These are phyloP conservation scores for Stenichneumon culpator DNA, from an alignment of 2,888 invertebrate species.

Conservation along the genomic window DNA sequence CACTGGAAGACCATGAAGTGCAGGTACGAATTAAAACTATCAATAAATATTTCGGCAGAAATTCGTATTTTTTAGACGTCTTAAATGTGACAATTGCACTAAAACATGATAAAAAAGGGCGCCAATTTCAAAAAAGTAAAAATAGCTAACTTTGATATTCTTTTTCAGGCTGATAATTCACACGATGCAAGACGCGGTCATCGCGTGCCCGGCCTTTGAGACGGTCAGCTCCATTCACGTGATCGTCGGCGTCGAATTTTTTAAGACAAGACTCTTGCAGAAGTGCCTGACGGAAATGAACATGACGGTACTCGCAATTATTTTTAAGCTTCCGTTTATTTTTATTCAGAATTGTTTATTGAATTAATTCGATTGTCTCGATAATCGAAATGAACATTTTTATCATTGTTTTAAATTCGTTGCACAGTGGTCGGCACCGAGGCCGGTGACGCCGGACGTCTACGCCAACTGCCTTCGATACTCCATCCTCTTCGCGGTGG, in stretches of 20 bases:
- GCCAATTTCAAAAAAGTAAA: neutral
- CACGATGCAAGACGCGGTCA: constrained; percentile 70
- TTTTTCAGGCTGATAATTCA: constrained; percentile 75
- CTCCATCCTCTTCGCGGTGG: constrained; percentile 79
- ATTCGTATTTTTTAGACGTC: neutral
- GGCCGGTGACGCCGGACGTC: constrained; percentile 73
- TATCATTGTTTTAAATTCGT: neutral
- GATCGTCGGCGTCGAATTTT: constrained; percentile 72
- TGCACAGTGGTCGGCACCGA: constrained; percentile 71
- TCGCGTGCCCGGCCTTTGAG: constrained; percentile 77
- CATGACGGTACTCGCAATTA: constrained; percentile 70
- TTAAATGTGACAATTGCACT: neutral
- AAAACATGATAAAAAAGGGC: neutral
- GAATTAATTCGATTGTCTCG: neutral
- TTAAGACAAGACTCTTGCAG: constrained; percentile 71
- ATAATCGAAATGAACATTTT: constrained; percentile 4
- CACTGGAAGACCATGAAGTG: constrained; percentile 80
- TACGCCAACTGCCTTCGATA: constrained; percentile 81
- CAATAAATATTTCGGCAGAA: neutral
- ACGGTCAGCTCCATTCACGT: constrained; percentile 74
- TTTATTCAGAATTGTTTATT: neutral
- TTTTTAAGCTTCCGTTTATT: neutral
- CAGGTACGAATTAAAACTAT: constrained; percentile 73
- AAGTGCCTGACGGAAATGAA: constrained; percentile 71
- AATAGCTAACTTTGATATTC: neutral